Evolutionary conservation across 1,140 invertebrate genomes (phyloP), one percentile per base, ranked within the genome.

Genomic region (Brachionus manjavacas): DNA sequence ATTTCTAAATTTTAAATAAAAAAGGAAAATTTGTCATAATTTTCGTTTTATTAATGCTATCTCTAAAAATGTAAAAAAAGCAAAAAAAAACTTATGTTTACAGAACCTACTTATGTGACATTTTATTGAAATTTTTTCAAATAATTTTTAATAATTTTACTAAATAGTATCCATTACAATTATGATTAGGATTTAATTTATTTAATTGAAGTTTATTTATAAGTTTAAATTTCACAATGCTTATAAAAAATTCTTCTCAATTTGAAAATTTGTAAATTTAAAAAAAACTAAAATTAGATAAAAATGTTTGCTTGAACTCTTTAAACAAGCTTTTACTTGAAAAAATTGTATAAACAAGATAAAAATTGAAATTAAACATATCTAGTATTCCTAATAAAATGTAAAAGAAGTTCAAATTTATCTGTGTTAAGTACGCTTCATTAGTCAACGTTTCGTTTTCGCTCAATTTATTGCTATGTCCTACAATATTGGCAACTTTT

Each of bases 361-460:
- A 76, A 28, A 49, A 76, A 49, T 76, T 76, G 14, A 76, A 76
- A 49, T 49, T 76, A 46, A 76, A 76, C 43, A 76, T 49, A 23
- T 76, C 41, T 49, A 76, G 20, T 6, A 46, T 49, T 3, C 72
- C 72, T 49, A 76, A 76, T 12, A 76, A 23, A 23, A 76, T 49
- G 46, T 76, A 76, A 49, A 76, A 76, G 23, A 49, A 49, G 41
- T 76, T 14, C 12, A 49, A 41, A 74, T 74, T 43, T 41, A 41
- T 43, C 12, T 74, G 31, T 31, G 11, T 68, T 68, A 31, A 31
- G 11, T 68, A 28, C 31, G 14, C 25, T 31, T 14, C 31, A 23
- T 39, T 12, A 41, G 31, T 8, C 16, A 43, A 12, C 16, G 20
- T 16, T 74, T 76, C 12, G 1, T 76, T 46, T 49, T 28, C 43